Evolutionary conservation across 2,888 invertebrate species (phyloP).

Genomic region (Hipparchia semele): DNA sequence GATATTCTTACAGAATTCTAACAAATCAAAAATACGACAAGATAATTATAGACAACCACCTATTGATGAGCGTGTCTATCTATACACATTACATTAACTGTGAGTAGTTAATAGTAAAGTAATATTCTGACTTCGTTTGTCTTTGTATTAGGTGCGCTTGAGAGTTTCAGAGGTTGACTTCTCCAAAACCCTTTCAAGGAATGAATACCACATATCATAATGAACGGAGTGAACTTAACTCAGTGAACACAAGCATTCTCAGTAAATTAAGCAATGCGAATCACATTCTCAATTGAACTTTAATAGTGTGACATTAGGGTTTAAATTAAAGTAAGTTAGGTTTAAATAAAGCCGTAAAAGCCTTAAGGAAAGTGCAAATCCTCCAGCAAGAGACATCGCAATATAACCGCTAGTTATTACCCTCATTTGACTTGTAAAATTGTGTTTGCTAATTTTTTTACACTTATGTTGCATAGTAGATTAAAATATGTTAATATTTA

Average conservation of each 20-base stretch:
- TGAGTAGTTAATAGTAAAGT: too few species aligned
- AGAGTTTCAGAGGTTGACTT: background rate
- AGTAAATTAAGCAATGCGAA: constrained; percentile 7
- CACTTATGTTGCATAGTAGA: too few species aligned
- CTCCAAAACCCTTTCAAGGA: background rate
- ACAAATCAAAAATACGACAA: too few species aligned
- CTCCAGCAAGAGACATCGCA: constrained; percentile 18
- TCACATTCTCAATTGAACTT: constrained; percentile 7
- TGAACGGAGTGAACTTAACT: constrained; percentile 1
- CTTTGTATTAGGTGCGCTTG: too few species aligned
- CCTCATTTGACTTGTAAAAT: constrained; percentile 13
- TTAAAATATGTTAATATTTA: too few species aligned
- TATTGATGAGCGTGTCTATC: too few species aligned
- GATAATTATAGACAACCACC: too few species aligned
- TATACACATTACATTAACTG: too few species aligned
- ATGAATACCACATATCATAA: background rate
- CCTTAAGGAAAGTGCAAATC: constrained; percentile 20
- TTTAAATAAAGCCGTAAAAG: constrained; percentile 3
- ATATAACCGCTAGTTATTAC: constrained; percentile 15
- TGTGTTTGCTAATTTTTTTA: background rate
- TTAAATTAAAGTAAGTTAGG: background rate
- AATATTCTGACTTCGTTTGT: too few species aligned
- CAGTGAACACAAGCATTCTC: background rate
- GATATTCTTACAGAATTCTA: too few species aligned
- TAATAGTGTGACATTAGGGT: background rate